These are phyloP conservation scores for Linyphia triangularis DNA, from an alignment of 2,888 invertebrate genomes.

Conservation along the genomic window DNA sequence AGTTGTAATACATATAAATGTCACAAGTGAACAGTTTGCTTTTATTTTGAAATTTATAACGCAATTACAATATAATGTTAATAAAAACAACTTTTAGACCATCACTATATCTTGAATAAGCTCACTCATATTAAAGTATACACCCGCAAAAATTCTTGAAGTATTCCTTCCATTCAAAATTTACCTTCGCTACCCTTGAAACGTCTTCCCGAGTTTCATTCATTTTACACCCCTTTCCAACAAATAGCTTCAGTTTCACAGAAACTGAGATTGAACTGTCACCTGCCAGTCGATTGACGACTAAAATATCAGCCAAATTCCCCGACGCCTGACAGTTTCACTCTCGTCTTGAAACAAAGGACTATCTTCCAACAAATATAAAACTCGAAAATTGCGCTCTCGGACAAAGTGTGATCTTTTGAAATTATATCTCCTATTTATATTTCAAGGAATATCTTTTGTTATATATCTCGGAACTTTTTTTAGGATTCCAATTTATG, in stretches of 20 bases:
- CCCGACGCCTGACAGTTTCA: constrained; percentile 46
- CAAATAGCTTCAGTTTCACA: constrained; percentile 37
- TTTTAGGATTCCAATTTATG: too few species aligned
- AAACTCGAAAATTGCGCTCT: constrained; percentile 1
- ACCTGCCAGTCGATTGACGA: constrained; percentile 46
- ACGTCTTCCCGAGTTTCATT: constrained; percentile 16
- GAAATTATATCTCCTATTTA: constrained; percentile 29
- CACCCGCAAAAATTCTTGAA: too few species aligned
- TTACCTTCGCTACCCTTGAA: neutral
- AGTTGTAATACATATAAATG: too few species aligned
- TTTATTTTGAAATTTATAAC: too few species aligned
- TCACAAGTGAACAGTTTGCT: too few species aligned
- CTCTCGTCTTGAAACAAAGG: constrained; percentile 26
- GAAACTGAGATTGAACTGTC: constrained; percentile 48
- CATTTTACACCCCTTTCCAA: neutral
- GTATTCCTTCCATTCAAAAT: neutral
- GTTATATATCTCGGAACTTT: neutral
- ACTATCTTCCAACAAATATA: constrained; percentile 18
- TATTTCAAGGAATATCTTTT: neutral
- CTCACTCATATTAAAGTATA: too few species aligned
- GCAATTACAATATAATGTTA: too few species aligned
- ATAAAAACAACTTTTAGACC: too few species aligned
- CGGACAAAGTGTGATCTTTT: neutral
- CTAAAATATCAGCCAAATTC: constrained; percentile 49
- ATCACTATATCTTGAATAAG: too few species aligned